Base-by-base conservation (phyloP, 2,888 invertebrate genomes). In the Troides aeacus region DNA sequence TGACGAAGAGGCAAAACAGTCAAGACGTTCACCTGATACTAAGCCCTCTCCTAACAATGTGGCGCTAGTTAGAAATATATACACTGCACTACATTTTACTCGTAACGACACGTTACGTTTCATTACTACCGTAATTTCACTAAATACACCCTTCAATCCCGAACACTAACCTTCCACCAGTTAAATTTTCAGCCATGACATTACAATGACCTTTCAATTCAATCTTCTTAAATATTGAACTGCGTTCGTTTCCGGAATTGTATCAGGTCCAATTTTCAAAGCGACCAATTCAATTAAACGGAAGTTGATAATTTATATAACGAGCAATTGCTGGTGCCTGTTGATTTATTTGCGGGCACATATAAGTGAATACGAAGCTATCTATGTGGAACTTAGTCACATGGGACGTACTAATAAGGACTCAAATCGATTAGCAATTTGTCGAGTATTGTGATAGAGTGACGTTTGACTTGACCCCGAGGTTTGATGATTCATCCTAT, bases 401-500 rank as follows among this genome's bases (percentile, higher is more conserved):
- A 68, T 71, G 74, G 62, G 74, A 63, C 50, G 39, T 42, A 75
- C 74, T 70, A 77, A 79, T 78, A 83, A 79, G 81, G 80, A 76
- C 76, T 73, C 73, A 74, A 69, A 73, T 71, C 76, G 74, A 77
- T 79, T 78, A 76, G 74, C 76, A 72, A 79, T 78, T 76, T 76
- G 74, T 67, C 63, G 58, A 68, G 64, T 64, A 64, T 64, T 66
- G 66, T 69, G 66, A 78, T 84, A 83, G 84, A 86, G 85, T 76
- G 74, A 77, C 78, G 80, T 75, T 80, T 71, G 79, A 76, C 50
- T 75, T 73, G 83, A 83, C 82, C 85, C 83, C 80, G 66, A 4
- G 76, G 64, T 57, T 53, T 67, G 72, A 69, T 84, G 85, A 86
- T 74, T 85, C 84, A 84, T 75, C 66, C 62, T 71, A 71, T 74